Evolutionary conservation across 2,797 vertebrate species (phyloP), one percentile per base, ranked within the genome.

Genomic region (Danio choprae): DNA sequence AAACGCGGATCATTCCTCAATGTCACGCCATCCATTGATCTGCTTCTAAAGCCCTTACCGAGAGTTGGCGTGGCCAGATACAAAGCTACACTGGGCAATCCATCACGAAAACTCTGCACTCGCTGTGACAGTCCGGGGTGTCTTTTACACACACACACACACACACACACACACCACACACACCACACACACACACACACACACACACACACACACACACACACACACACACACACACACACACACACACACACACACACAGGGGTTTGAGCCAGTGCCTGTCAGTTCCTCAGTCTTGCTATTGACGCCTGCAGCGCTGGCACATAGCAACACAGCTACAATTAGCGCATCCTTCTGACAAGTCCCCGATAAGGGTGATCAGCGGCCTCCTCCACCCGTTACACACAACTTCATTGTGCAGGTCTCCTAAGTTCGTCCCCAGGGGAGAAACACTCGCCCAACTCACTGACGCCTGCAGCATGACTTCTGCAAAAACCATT

Each of bases 1-100:
- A 89, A 92, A 91, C 89, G 86, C 18, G 48, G 86, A 93, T 94
- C 94, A 94, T 94, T 92, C 90, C 90, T 95, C 94, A 95, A 84
- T 81, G 89, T 92, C 95, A 93, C 89, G 84, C 87, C 91, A 91
- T 92, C 87, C 92, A 95, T 94, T 85, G 92, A 92, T 94, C 91
- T 80, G 90, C 91, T 93, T 91, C 93, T 93, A 91, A 93, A 92
- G 91, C 90, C 89, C 89, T 90, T 91, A 92, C 90, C 87, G 88
- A 90, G 89, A 92, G 91, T 92, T 90, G 89, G 87, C 90, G 90
- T 89, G 91, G 91, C 92, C 92, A 93, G 93, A 95, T 93, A 94
- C 91, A 93, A 92, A 93, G 91, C 91, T 90, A 92, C 91, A 90
- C 90, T 80, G 89, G 91, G 93, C 91, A 93, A 94, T 94, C 93